Evolutionary conservation across 2,888 invertebrate genomes (phyloP).

Genomic region (Dromius quadrimaculatus): DNA sequence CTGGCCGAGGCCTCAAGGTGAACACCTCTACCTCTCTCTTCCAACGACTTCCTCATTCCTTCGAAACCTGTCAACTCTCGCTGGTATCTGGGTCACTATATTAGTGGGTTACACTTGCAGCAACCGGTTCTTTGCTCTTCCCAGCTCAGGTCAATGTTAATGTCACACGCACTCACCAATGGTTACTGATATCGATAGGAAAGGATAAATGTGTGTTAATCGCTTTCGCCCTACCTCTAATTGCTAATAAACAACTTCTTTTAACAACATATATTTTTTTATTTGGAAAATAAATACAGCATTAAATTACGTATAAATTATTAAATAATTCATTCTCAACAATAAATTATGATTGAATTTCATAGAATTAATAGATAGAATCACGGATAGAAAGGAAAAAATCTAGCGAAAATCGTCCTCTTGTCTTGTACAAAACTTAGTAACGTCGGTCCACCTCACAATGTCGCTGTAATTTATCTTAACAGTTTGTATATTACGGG

Average conservation of each 20-base stretch:
- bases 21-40: conserved; percentile 40
- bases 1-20: conserved; percentile 12
- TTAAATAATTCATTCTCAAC: conserved; percentile 41
- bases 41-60: conserved; percentile 48
- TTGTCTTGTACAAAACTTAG: conserved; percentile 32
- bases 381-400: conserved; percentile 32
- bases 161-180: conserved; percentile 28
- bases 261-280: conserved; percentile 43
- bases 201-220: conserved; percentile 9
- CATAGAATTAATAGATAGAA: conserved; percentile 28
- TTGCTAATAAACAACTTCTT: conserved; percentile 23
- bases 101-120: conserved; percentile 50
- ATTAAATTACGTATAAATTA: conserved; percentile 50
- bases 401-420: conserved; percentile 46
- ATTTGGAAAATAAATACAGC: conserved; percentile 51
- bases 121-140: conserved; percentile 25
- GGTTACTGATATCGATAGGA: not conserved
- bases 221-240: not conserved
- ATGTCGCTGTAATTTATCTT: conserved; percentile 43
- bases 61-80: conserved; percentile 49
- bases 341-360: conserved; percentile 43
- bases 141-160: conserved; percentile 46
- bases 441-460: conserved; percentile 30
- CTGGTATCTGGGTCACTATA: conserved; percentile 46
- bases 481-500: conserved; percentile 30